These are phyloP conservation scores for Tetraneura akinire DNA, from an alignment of 1,140 invertebrate genomes.

Conservation along the genomic window DNA sequence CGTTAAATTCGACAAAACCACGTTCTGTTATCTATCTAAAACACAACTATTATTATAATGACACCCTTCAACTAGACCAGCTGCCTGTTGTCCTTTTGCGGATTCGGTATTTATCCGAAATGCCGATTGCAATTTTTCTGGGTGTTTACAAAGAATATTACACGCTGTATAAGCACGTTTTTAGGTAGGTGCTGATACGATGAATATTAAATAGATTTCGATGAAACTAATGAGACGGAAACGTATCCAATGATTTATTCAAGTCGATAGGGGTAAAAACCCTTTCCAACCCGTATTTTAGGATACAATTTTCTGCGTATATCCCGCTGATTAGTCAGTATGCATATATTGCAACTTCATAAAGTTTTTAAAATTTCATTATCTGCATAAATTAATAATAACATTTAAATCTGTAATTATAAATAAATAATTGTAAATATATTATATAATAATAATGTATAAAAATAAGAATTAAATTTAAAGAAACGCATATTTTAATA, in stretches of 20 bases:
- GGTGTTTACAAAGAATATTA: constrained; percentile 22
- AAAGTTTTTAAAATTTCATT: too few relatives aligned
- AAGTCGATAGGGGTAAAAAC: background rate
- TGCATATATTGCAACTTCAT: too few relatives aligned
- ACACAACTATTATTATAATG: constrained; percentile 28
- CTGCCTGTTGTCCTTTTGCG: background rate
- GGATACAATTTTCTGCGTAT: background rate
- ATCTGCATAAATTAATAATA: too few relatives aligned
- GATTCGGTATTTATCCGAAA: constrained; percentile 3
- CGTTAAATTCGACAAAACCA: constrained; percentile 27
- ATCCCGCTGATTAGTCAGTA: background rate
- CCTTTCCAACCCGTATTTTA: background rate
- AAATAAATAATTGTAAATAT: too few relatives aligned
- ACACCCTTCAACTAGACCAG: background rate
- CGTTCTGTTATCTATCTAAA: background rate
- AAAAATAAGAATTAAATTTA: too few relatives aligned
- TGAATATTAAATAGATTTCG: constrained; percentile 31
- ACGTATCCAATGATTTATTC: constrained; percentile 4
- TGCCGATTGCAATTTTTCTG: background rate
- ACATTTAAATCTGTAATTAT: too few relatives aligned
- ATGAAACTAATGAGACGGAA: constrained; percentile 38
- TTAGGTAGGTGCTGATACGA: constrained; percentile 9
- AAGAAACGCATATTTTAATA: too few relatives aligned
- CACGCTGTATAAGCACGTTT: constrained; percentile 35
- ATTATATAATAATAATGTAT: too few relatives aligned